Evolutionary conservation across 2,113 vertebrate species (phyloP), one percentile per base, ranked within the genome.

Genomic region (Lipophrys pholis): DNA sequence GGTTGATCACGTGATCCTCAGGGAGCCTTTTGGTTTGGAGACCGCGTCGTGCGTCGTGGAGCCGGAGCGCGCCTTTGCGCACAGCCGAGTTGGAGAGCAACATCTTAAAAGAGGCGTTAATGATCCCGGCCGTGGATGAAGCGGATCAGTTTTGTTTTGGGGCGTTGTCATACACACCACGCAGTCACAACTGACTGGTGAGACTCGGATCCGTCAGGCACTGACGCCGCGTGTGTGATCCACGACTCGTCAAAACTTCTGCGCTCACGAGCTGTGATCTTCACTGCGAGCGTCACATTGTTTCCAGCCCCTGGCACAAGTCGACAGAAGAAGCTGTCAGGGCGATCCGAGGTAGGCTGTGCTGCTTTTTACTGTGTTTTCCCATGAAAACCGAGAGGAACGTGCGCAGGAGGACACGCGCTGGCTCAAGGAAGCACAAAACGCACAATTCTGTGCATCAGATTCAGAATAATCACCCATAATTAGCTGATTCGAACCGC

Each of bases 1-100:
- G 72, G 54, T 65, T 78, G 45, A 68, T 89, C 90, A 91, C 90
- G 86, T 91, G 90, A n/a, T 79, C 89, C 85, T 76, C 16, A 16
- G 85, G 88, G 87, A 86, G 77, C 81, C 81, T 84, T 90, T 63
- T 69, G 74, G 54, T 74, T 80, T 70, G 53, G 66, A 62, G 59
- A 77, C 46, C 57, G 10, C 62, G 58, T 73, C 21, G 21, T 30
- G 11, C 62, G 58, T 73, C 21, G 21, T 30, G 11, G 48, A 41
- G 77, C 15, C 35, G 15, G 61, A 56, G 75, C 79, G 82, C 81
- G 17, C 58, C 53, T 73, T 80, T 82, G 49, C 85, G 88, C 90
- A 67, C 83, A 81, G 43, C 69, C 51, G 68, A 82, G 53, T 85
- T 78, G 81, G 54, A 67, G 49, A 82, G 69, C 75, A 66, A 68